Conservation (phyloP, 2,888 invertebrate species). For the Caenorhabditis zanzibari region DNA sequence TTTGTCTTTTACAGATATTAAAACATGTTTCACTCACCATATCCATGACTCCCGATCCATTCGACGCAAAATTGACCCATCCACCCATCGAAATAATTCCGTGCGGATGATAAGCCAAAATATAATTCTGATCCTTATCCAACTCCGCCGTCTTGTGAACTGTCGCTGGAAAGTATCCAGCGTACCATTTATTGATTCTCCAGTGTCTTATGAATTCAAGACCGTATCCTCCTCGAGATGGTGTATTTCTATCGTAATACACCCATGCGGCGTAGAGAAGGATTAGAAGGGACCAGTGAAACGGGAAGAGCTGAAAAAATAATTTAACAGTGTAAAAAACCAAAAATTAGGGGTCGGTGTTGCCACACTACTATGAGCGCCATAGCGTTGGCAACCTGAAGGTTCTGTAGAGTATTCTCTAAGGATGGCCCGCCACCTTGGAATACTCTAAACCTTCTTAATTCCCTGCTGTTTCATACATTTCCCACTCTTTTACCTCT, state of each 20-base stretch:
- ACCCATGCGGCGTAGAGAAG: constrained; percentile 86
- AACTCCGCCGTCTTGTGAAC: constrained; percentile 91
- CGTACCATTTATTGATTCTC: constrained; percentile 88
- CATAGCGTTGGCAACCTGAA: no score
- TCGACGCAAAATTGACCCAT: constrained; percentile 90
- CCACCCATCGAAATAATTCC: constrained; percentile 91
- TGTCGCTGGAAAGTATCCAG: constrained; percentile 90
- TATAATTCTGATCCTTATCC: constrained; percentile 66
- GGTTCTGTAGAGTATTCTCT: no score
- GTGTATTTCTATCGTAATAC: constrained; percentile 87
- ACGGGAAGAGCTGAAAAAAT: constrained; percentile 82
- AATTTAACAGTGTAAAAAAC: background rate
- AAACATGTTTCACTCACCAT: no score
- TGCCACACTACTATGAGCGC: no score
- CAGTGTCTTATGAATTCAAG: constrained; percentile 61
- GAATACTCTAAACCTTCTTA: no score
- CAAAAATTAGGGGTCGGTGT: background rate
- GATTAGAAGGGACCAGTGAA: constrained; percentile 58
- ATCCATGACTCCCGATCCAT: constrained; percentile 84
- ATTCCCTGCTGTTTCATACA: no score
- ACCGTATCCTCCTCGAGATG: constrained; percentile 84
- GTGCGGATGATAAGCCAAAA: constrained; percentile 92
- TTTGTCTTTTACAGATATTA: no score
- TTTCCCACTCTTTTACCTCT: no score
- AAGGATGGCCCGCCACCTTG: no score